Evolutionary conservation across 1,140 invertebrate genomes (phyloP), one percentile per base, ranked within the genome.

Genomic region (Uloborus diversus): DNA sequence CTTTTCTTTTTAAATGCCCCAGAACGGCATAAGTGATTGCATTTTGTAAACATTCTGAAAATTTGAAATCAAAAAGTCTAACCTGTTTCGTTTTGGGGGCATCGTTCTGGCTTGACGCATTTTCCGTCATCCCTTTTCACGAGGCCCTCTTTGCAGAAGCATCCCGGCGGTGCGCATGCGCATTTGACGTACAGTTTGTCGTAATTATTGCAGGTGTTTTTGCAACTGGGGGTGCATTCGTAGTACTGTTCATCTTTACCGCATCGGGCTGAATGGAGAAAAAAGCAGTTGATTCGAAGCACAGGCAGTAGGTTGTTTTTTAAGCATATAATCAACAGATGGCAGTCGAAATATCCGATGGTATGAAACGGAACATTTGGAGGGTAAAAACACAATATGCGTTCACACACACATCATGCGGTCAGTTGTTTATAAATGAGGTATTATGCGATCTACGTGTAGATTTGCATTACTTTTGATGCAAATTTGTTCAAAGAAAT

Each of bases 131-230:
- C 53, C n/a, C 49, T 30, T 9, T 28, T 3, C 3, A 68, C 9
- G 3, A 79, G 9, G 3, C 76, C 76, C 23, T 57, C 27, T 49
- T 79, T 59, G 35, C 76, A 79, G 23, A 79, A 79, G 27, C 76
- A 79, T 4, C 76, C 76, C 3, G 76, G 27, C 1, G 27, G 27
- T 11, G 62, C 66, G 3, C 25, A 33, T 9, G 32, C 42, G 4
- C 42, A 4, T 9, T 64, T 56, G 2, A 7, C 33, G 5, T 66
- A 53, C 0, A 35, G 47, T 1, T 56, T 53, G 1, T n/a, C n/a
- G n/a, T n/a, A n/a, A n/a, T n/a, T n/a, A n/a, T 66, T 59, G 23
- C 65, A 65, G 9, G 17, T 28, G 20, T 79, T 79, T 9, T 37
- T 2, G 37, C 62, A 79, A 33, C 42, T 13, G 0, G 62, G 53